Evolutionary conservation across 1,140 invertebrate species (phyloP).

Genomic region (Dreissena polymorpha): DNA sequence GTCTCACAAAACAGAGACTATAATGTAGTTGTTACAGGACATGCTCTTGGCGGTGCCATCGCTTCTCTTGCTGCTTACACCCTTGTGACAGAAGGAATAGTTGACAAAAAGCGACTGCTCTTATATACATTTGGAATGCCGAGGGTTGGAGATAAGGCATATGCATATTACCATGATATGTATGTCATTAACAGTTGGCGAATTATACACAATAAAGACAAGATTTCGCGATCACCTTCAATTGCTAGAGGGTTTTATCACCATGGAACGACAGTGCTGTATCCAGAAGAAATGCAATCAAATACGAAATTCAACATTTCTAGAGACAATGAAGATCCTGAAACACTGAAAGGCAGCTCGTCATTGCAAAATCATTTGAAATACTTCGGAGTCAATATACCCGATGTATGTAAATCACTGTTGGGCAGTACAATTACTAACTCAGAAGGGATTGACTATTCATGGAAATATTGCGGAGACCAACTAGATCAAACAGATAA

Average conservation of each 20-base stretch:
- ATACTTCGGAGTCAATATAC: too few relatives aligned
- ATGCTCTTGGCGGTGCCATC: slow-evolving; percentile 28
- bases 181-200: slow-evolving; percentile 32
- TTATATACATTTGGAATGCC: slow-evolving; percentile 50
- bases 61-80: slow-evolving; percentile 29
- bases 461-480: too few relatives aligned
- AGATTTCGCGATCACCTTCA: slow-evolving; percentile 15
- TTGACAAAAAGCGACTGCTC: background rate
- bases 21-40: slow-evolving; percentile 26
- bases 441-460: too few relatives aligned
- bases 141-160: slow-evolving; percentile 35
- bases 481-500: too few relatives aligned
- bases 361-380: too few relatives aligned
- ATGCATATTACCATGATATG: slow-evolving; percentile 29
- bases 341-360: too few relatives aligned
- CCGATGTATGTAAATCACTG: too few relatives aligned
- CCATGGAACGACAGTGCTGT: background rate
- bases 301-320: too few relatives aligned
- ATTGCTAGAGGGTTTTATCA: background rate
- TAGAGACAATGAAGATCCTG: too few relatives aligned
- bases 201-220: slow-evolving; percentile 17
- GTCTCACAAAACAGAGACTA: slow-evolving; percentile 9
- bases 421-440: too few relatives aligned
- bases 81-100: slow-evolving; percentile 13
- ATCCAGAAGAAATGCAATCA: background rate